Evolutionary conservation across 2,888 invertebrate genomes (phyloP), one percentile per base, ranked within the genome.

Genomic region (Abrostola triplasia): DNA sequence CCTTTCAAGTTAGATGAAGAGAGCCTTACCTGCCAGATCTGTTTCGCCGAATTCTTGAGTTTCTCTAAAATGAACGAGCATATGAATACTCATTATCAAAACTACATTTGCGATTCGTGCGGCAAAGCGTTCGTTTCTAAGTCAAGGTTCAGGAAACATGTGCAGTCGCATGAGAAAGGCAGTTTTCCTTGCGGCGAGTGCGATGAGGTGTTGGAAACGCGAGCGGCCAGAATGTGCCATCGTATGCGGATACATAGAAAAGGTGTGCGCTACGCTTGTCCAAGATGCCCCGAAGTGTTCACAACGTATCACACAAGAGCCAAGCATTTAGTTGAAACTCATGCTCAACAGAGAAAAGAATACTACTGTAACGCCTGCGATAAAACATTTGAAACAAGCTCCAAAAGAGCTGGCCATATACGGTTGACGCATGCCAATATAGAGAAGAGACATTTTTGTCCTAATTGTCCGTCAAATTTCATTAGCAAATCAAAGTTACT

Each of bases 1-100:
- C 94, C 94, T 0, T 94, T 94, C 48, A 92, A 90, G 73, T 81
- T 94, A 0, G 84, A 88, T 6, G 79, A 86, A 6, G 80, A 85
- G 37, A 84, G 81, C 0, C 92, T 86, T 58, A 76, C 83, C 24
- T 94, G 94, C 70, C 93, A 94, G 70, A 86, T 87, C 62, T 94
- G 94, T 71, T 84, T 82, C 7, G 74, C 73, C 1, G 68, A 78
- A 42, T 92, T 90, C 57, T 58, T 76, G 0, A 90, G 82, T 12
- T 94, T 94, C 53, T 67, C 88, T 0, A 92, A 90, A 83, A 82
- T 92, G 36, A 93, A 94, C 58, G 90, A 90, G 50, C 94, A 94
- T 49, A 94, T 94, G 88, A 94, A 94, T 52, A 84, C 80, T 0
- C 94, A 94, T 72, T 94, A 89, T 69, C 89, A 90, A 58, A 94